Evolutionary conservation across 2,113 vertebrate genomes (phyloP).

Genomic region (Callipepla californica): DNA sequence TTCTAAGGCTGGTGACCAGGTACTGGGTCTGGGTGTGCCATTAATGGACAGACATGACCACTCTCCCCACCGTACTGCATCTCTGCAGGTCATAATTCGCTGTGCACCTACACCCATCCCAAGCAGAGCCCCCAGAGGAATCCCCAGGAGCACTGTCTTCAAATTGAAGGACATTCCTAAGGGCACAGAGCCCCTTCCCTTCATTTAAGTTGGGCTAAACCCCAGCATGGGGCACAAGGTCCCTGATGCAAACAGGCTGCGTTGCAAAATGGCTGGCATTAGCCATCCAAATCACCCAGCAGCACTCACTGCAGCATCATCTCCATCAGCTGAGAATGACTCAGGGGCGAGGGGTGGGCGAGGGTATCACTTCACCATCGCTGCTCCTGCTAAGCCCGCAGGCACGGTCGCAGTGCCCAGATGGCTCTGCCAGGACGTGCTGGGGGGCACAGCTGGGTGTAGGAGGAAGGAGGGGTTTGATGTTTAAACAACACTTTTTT

Average conservation of each 20-base stretch:
- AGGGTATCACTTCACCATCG: not conserved
- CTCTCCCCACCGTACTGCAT: not conserved
- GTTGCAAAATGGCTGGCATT: not conserved
- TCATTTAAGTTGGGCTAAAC: not conserved
- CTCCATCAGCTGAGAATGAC: constrained; percentile 59
- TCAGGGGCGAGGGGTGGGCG: not conserved
- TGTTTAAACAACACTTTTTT: not conserved
- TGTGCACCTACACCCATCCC: rapidly evolving
- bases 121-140: not conserved
- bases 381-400: not conserved
- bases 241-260: not conserved
- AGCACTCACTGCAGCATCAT: not conserved
- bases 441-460: not conserved
- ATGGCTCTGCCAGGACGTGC: not conserved
- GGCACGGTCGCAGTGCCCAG: not conserved
- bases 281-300: not conserved
- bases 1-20: not conserved
- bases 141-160: not conserved
- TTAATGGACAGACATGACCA: not conserved
- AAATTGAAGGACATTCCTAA: not conserved
- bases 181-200: not conserved
- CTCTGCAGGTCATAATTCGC: not conserved
- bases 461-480: not conserved
- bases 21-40: not conserved
- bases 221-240: not conserved